Base-by-base conservation (phyloP, 2,113 vertebrate species). In the Dermatemys mawii region DNA sequence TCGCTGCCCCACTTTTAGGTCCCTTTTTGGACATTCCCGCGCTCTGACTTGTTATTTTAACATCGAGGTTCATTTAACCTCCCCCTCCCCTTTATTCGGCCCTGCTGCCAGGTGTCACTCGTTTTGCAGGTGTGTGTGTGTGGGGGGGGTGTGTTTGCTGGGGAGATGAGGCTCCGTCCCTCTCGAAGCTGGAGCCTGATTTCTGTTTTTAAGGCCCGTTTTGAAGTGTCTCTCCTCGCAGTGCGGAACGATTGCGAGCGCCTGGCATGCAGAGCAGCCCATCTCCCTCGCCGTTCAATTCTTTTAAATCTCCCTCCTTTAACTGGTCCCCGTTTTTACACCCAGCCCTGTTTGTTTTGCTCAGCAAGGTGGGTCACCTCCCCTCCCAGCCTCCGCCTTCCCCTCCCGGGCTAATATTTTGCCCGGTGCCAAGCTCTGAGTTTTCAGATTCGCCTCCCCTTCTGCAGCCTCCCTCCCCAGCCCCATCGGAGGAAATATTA, bases 401-500 rank as follows among this genome's bases (percentile, higher is more conserved):
- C 38, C 48, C 7, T 8, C 38, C 22, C 35, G 67, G 12, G 11
- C 51, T n/a, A 46, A 46, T 63, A 24, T 85, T 83, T 63, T 75
- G 85, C 60, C 54, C 53, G 51, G 67, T 67, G 92, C 53, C 92
- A 78, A 85, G 78, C 88, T n/a, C 22, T 55, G 92, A 84, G 90
- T 93, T 87, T 75, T 85, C 89, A 60, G 48, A 38, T 57, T 67
- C 88, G 26, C 87, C 87, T 91, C 49, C 93, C 92, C 81, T 63
- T 83, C 32, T 81, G 70, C 63, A 78, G 92, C 75, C 78, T 78
- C 86, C 90, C 81, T 88, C 81, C 90, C 92, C 92, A 51, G 95
- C 93, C 95, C 91, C 93, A 49, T 75, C 95, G 55, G 95, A 96
- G 93, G 93, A 95, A 95, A 93, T 86, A 81, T 86, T 93, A 97